phyloP scores from a whole-genome alignment of 2,113 vertebrate species.

The Nyctereutes procyonoides region DNA sequence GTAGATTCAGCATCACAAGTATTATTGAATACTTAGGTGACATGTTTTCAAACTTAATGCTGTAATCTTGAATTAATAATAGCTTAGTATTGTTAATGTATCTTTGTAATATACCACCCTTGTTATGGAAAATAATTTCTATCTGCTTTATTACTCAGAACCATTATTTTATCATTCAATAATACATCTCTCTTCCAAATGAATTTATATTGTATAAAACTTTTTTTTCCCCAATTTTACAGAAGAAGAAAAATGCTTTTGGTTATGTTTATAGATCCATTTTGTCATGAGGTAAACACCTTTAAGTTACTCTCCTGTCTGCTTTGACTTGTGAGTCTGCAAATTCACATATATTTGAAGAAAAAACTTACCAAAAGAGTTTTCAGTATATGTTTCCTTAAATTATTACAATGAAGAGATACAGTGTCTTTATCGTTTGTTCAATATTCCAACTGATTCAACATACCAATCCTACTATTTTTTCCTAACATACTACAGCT shows the following conservation, averaged over 20 bases:
- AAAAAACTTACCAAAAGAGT: neutral
- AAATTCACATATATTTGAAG: neutral
- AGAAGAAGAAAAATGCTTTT: neutral
- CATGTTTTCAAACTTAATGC: neutral
- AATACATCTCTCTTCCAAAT: neutral
- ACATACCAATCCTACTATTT: neutral
- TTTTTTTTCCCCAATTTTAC: neutral
- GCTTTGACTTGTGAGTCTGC: neutral
- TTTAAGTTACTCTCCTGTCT: neutral
- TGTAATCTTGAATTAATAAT: neutral
- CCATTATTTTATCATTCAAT: neutral
- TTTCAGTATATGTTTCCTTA: neutral
- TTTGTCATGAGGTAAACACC: neutral
- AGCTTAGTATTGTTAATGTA: neutral
- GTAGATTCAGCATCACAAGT: neutral
- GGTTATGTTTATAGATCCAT: neutral
- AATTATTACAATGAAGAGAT: neutral
- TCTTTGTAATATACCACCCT: neutral
- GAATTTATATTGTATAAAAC: neutral
- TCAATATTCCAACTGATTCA: neutral
- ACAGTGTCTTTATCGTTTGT: neutral
- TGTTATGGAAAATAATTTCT: neutral
- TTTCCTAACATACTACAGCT: neutral
- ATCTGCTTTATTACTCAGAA: neutral
- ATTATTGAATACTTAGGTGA: neutral